These are phyloP conservation scores for Autographa gamma DNA, from an alignment of 2,888 invertebrate species.

Conservation along the genomic window DNA sequence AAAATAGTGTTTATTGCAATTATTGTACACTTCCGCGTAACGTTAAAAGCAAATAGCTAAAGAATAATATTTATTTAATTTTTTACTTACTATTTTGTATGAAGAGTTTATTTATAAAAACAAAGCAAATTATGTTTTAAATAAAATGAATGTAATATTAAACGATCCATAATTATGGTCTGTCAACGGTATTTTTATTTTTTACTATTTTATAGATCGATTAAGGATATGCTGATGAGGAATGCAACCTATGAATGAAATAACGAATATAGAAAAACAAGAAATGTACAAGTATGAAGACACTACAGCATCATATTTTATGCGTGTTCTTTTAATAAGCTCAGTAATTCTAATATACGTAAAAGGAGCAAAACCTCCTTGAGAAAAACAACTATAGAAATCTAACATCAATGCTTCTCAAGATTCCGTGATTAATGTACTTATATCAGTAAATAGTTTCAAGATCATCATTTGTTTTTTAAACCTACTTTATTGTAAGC, in stretches of 20 bases:
- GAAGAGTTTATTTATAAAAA: background rate
- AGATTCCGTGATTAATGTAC: conserved; percentile 4
- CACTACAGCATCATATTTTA: background rate
- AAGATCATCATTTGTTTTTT: conserved; percentile 6
- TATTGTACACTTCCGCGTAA: conserved; percentile 20
- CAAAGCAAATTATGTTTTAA: background rate
- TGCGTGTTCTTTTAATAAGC: background rate
- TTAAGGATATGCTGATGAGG: background rate
- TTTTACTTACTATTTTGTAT: background rate
- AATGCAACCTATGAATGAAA: background rate
- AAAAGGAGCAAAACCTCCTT: conserved; percentile 6
- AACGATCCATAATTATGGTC: background rate
- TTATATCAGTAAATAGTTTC: conserved; percentile 2
- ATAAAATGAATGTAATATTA: background rate
- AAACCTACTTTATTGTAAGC: background rate
- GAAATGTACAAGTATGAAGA: background rate
- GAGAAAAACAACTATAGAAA: conserved; percentile 5
- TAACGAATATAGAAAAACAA: background rate
- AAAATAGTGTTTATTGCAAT: conserved; percentile 12
- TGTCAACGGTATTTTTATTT: background rate
- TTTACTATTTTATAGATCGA: background rate
- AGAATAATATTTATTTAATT: background rate
- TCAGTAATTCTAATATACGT: conserved; percentile 5
- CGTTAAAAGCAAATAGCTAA: conserved; percentile 24
- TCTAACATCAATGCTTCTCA: background rate